phyloP scores from a whole-genome alignment of 2,797 vertebrate genomes.

The Acridotheres tristis region DNA sequence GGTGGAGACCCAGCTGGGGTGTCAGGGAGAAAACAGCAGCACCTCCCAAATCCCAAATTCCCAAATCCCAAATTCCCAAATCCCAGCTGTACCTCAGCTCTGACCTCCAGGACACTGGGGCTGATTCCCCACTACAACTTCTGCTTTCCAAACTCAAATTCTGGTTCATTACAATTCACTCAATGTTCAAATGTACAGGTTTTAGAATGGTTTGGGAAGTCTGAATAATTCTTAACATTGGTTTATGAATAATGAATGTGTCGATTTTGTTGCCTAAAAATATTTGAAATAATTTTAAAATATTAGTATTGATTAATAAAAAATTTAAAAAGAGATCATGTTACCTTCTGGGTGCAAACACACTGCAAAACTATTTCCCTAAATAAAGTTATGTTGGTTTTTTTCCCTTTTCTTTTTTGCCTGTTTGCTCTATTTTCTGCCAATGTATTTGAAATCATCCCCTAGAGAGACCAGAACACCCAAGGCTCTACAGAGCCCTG shows the following conservation, averaged over 20 bases:
- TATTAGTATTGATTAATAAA: too few species aligned
- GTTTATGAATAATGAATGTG: neutral
- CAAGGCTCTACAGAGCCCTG: neutral
- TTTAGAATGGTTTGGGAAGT: neutral
- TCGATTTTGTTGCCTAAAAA: neutral
- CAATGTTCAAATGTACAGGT: neutral
- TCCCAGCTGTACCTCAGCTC: neutral
- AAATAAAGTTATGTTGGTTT: neutral
- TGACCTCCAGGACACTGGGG: neutral
- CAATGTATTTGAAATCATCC: conserved; percentile 7
- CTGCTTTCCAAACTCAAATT: neutral
- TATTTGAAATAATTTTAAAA: neutral
- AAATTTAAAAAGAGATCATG: neutral
- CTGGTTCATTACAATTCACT: neutral
- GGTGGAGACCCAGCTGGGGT: neutral
- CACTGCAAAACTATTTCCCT: neutral
- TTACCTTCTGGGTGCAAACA: conserved; percentile 2
- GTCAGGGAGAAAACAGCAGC: neutral
- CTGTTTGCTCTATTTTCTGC: conserved; percentile 49
- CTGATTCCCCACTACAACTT: neutral
- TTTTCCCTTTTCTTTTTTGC: neutral
- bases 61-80: neutral
- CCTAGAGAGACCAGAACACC: neutral
- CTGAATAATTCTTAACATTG: neutral
- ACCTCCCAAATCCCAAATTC: neutral